Percentiles rank a stretch among this genome's conserved stretches.
These are phyloP conservation scores for Koerneria pararmatus DNA, from an alignment of 2,888 invertebrate genomes.

Conservation along the genomic window DNA sequence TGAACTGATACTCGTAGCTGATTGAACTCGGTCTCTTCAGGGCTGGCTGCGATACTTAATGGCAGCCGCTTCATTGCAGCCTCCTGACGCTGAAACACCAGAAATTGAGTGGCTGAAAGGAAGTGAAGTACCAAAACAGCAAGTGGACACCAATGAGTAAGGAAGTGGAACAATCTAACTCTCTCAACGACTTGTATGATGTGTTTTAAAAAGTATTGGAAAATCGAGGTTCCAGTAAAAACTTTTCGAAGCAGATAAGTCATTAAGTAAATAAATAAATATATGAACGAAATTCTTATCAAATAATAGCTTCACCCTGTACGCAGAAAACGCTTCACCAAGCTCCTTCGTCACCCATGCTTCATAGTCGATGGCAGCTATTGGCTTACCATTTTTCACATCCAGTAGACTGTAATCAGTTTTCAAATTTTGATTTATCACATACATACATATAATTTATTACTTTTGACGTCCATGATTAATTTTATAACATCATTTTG, in stretches of 20 bases:
- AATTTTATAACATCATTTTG: not conserved
- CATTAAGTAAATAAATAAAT: too few species aligned
- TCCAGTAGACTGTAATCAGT: conserved; percentile 21
- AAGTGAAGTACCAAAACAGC: too few species aligned
- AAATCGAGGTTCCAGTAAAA: too few species aligned
- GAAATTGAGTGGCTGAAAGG: too few species aligned
- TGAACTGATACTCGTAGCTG: conserved; percentile 35
- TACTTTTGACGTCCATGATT: not conserved
- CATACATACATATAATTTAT: too few species aligned
- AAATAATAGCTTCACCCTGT: conserved; percentile 22
- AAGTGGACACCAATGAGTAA: too few species aligned
- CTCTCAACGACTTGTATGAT: too few species aligned
- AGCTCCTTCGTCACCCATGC: conserved; percentile 21
- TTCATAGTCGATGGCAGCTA: conserved; percentile 26
- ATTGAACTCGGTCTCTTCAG: conserved; percentile 25
- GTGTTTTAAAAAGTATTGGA: too few species aligned
- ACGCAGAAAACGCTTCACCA: conserved; percentile 24
- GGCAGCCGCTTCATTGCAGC: conserved; percentile 35
- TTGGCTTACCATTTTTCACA: conserved; percentile 19
- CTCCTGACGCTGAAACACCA: conserved; percentile 37
- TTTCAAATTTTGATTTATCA: too few species aligned
- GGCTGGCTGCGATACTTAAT: conserved; percentile 15
- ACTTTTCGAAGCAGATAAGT: too few species aligned
- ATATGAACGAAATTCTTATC: too few species aligned
- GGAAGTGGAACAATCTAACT: too few species aligned